Base-by-base conservation (phyloP, 2,888 invertebrate genomes). In the Acanthopleura granulata region DNA sequence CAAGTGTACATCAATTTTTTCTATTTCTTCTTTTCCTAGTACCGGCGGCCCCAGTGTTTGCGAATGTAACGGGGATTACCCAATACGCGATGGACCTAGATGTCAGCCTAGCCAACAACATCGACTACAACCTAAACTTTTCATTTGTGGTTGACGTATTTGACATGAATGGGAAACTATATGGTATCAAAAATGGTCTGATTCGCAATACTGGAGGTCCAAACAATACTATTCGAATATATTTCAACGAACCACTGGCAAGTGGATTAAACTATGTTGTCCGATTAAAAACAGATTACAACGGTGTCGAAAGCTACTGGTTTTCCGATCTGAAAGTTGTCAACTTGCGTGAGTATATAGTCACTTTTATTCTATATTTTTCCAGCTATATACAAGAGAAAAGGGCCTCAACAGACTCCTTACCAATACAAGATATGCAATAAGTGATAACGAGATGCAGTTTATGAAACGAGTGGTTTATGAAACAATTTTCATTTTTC, bases 51-150 rank as follows among this genome's bases (percentile, higher is more conserved):
- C 9, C 66, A 27, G 29, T 66, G 16, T 22, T 6, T 27, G 16
- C 29, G 16, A 25, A 1, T 6, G 29, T 66, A 27, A 22, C 25
- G 29, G 66, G 66, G 25, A 6, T 66, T 12, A 66, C 66, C 1
- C 66, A 16, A 66, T 22, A 27, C 14, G 66, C 66, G 1, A 27
- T 66, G 66, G 66, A 27, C 6, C 66, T 66, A 25, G 29, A 66
- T 27, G 29, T 66, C 15, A 27, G 15, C 6, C 22, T 66, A 27
- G 66, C 66, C 25, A 66, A 66, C 25, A 27, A 22, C 3, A 27
- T 66, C 25, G 66, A 66, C 29, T 66, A 27, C 66, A 27, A 25
- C 6, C 66, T 22, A 66, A 66, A 66, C 29, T 66, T 66, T 66
- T 66, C 66, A 1, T 27, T 66, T 15, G 25, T 27, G 18, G 66